Evolutionary conservation across 2,797 vertebrate species (phyloP).

Genomic region (Antrozous pallidus): DNA sequence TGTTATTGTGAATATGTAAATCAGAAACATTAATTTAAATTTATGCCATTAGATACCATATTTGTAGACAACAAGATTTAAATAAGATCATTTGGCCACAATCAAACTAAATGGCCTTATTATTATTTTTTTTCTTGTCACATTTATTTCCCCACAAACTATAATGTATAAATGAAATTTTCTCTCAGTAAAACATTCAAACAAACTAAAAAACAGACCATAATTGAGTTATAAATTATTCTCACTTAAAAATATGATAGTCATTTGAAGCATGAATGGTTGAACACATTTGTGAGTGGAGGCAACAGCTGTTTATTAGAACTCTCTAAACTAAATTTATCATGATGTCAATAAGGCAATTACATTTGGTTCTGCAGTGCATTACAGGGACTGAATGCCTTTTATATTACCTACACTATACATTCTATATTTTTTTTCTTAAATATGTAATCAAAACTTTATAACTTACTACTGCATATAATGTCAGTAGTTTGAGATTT

Average conservation of each 20-base stretch:
- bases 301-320: conserved; percentile 59
- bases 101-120: neutral
- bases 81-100: neutral
- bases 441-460: neutral
- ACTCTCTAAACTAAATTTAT: conserved; percentile 63
- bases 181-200: conserved; percentile 25
- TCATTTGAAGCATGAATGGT: conserved; percentile 56
- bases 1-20: neutral
- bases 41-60: neutral
- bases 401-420: conserved; percentile 30
- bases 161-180: neutral
- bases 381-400: neutral
- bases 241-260: conserved; percentile 62
- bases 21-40: neutral
- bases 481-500: neutral
- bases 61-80: neutral
- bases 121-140: neutral
- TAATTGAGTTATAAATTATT: conserved; percentile 62
- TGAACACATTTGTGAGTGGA: conserved; percentile 55
- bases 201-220: conserved; percentile 24
- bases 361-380: neutral
- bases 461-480: neutral
- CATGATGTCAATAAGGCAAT: conserved; percentile 61
- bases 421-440: neutral
- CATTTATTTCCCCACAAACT: neutral